Evolutionary conservation across 2,113 vertebrate genomes (phyloP), one percentile per base, ranked within the genome.

Genomic region (Castor canadensis): DNA sequence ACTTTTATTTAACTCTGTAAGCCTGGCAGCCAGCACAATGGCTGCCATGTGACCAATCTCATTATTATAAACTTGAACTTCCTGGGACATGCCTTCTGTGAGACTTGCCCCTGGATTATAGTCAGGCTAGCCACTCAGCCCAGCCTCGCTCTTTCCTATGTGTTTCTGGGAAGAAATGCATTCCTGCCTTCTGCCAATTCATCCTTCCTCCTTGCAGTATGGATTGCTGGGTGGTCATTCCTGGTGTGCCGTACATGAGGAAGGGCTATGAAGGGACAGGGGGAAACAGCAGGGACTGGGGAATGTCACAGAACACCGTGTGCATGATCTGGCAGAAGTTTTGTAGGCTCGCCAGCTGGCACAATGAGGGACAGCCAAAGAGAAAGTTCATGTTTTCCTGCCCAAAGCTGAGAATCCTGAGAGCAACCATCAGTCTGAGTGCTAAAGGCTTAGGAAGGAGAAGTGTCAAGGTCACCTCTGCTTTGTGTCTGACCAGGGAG

Each of bases 321-420:
- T 81, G 62, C 87, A 54, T 76, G 96, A 95, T 77, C 80, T 84
- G 92, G 66, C 94, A 97, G 90, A 66, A 95, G 87, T 84, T 97
- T 94, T 95, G 95, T 95, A 90, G 97, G 96, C 83, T 96, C 12
- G 9, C 96, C 96, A 96, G 93, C 95, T 95, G 97, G 94, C 71
- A 58, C 24, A 28, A 17, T 62, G 80, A 77, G 85, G 19, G 28
- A 93, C 47, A 95, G 94, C 96, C 95, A 90, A 84, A 95, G 86
- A 80, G 67, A 96, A 91, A 93, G 84, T 85, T 94, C 4, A 0
- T 73, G 62, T 80, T 81, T 93, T 93, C 60, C 94, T 95, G 83
- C 84, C 92, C 66, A n/a, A 87, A 95, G 40, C 94, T 93, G 60
- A 52, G 90, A 81, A 76, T 62, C 40, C 88, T 32, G 58, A 93